Evolutionary conservation across 2,113 vertebrate species (phyloP).

Genomic region (Pogona vitticeps): DNA sequence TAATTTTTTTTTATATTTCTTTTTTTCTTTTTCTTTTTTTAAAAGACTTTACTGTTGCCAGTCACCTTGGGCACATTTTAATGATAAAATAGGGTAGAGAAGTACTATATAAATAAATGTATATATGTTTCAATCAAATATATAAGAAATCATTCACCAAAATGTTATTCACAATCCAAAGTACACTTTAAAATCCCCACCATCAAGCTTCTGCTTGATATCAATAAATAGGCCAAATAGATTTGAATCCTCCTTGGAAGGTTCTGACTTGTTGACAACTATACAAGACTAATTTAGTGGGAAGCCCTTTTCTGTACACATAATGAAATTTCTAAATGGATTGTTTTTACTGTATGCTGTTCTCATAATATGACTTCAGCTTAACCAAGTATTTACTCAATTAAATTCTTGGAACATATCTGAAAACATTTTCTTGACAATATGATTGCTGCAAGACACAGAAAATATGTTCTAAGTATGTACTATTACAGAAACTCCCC

Average conservation of each 20-base stretch:
- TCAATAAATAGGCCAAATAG: neutral
- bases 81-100: neutral
- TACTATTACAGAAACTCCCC: too few relatives aligned
- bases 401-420: constrained; percentile 31
- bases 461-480: constrained; percentile 20
- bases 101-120: neutral
- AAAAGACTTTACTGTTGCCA: neutral
- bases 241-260: neutral
- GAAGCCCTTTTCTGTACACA: neutral
- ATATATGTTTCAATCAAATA: neutral
- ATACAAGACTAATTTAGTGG: neutral
- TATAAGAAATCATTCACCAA: neutral
- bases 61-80: neutral
- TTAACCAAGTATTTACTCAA: constrained; percentile 17
- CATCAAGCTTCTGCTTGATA: neutral
- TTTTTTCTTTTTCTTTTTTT: neutral
- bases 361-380: neutral
- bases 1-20: too few relatives aligned
- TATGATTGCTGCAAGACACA: constrained; percentile 22
- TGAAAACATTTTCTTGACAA: constrained; percentile 30
- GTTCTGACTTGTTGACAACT: constrained; percentile 8
- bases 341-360: constrained; percentile 15
- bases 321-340: neutral
- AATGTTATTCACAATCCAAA: neutral
- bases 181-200: neutral